Evolutionary conservation across 2,888 invertebrate genomes (phyloP).

Genomic region (Oxyscelio sp.): DNA sequence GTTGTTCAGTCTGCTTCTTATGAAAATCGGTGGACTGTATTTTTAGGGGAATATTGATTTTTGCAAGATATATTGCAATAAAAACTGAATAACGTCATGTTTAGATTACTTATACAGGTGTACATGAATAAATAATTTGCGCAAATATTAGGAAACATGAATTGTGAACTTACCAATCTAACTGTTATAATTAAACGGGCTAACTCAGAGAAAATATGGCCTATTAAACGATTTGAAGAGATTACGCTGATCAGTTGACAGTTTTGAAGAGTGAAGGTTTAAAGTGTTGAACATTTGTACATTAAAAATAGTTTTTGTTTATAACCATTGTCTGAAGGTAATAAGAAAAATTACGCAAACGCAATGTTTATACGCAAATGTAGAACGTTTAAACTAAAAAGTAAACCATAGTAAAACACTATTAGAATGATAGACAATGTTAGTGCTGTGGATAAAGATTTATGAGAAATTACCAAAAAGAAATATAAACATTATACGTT

Average conservation of each 20-base stretch:
- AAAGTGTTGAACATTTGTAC: conserved; percentile 21
- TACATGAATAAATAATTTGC: background rate
- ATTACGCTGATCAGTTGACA: background rate
- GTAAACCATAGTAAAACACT: background rate
- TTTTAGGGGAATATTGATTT: background rate
- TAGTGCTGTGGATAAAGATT: conserved; percentile 4
- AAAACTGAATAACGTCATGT: background rate
- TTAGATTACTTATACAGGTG: background rate
- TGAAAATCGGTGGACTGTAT: conserved; percentile 5
- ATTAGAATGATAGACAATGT: conserved; percentile 3
- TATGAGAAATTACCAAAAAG: background rate
- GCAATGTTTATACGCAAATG: conserved; percentile 21
- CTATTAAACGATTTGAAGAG: conserved; percentile 11
- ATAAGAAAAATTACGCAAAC: background rate
- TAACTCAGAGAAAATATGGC: conserved; percentile 26
- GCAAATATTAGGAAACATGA: background rate
- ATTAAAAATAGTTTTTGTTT: conserved; percentile 19
- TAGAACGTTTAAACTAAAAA: conserved; percentile 1
- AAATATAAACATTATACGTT: background rate
- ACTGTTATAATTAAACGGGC: background rate
- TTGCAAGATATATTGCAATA: conserved; percentile 6
- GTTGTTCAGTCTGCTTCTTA: background rate
- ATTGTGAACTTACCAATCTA: background rate
- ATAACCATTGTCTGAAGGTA: conserved; percentile 14
- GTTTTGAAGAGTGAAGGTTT: conserved; percentile 7